Base-by-base conservation (phyloP, 2,888 invertebrate species). In the Craniophora ligustri region DNA sequence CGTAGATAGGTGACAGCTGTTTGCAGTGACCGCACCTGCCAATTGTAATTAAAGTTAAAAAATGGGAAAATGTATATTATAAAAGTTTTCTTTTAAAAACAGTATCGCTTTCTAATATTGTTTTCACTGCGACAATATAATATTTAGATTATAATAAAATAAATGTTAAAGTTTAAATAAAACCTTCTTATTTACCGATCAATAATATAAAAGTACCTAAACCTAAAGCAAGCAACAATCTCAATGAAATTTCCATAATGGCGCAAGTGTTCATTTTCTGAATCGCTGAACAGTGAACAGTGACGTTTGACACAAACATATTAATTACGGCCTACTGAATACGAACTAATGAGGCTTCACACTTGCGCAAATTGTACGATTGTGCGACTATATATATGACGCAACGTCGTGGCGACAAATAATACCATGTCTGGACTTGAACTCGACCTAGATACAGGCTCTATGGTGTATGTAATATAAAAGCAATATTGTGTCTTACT, bases 1-100 rank as follows among this genome's bases (percentile, higher is more conserved):
- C 99, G 94, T 98, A 99, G 91, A 99, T 99, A 18, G 99, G 99
- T 48, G 95, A 97, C 81, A 99, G 94, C 89, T 99, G 98, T 87
- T 99, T 99, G 96, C 99, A 99, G 90, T 99, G 99, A 59, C 98
- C 99, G 93, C 98, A 98, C 94, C 94, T 94, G 76, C 0, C 26
- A 47, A 5, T 16, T 6, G 18, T 13, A 4, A 19, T 23, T 10
- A 23, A 8, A 7, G 21, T 10, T 10, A 23, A 10, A 4, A 10
- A 3, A 23, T 23, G 8, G 23, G 8, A 23, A 3, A n/a, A n/a
- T n/a, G n/a, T n/a, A n/a, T n/a, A n/a, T n/a, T n/a, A n/a, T n/a
- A n/a, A n/a, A n/a, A n/a, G n/a, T n/a, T n/a, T n/a, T n/a, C n/a
- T n/a, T n/a, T n/a, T n/a, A n/a, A n/a, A n/a, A n/a, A n/a, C n/a